Evolutionary conservation across 2,797 vertebrate species (phyloP), one percentile per base, ranked within the genome.

Genomic region (Etheostoma perlongum): DNA sequence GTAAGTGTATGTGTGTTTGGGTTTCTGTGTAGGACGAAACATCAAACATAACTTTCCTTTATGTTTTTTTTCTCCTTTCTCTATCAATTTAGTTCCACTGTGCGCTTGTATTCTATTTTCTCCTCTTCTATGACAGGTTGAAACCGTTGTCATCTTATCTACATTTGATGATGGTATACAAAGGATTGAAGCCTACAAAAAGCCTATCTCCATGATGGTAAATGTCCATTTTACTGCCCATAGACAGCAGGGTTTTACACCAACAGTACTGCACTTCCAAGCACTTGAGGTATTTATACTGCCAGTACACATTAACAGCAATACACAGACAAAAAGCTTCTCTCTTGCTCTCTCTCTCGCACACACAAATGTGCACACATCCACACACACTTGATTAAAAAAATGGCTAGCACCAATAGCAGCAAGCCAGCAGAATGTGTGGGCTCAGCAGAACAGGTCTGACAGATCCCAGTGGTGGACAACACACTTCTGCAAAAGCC

Each of bases 391-490:
- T 4, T n/a, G 58, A 74, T 74, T n/a, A 67, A 84, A 85, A 65
- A 83, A 85, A 85, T 57, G 66, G 62, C 83, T 36, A 13, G 74
- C 70, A 85, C 83, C 80, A 78, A 73, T 44, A 80, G 76, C 75
- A 74, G 60, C n/a, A n/a, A 76, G 76, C 66, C 85, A 81, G 59
- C 81, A 85, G 87, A 91, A 91, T 90, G 84, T 89, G 89, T 90
- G 65, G 68, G 85, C 76, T 91, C 91, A 94, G 90, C 92, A 91
- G 85, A 91, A 91, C 77, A 64, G 62, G 52, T 73, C 85, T 80
- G 89, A 90, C 85, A 86, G 84, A 86, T 91, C 91, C 89, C 89
- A 90, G 76, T 44, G 88, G 91, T 90, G 85, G 87, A 88, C 88
- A 85, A 84, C 82, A 79, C 78, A 63, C 72, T 83, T 60, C 84